A percentile compares a stretch with the other conserved stretches of the same genome.
These are phyloP conservation scores for Plestiodon gilberti DNA, from an alignment of 2,113 vertebrate species.

Conservation along the genomic window DNA sequence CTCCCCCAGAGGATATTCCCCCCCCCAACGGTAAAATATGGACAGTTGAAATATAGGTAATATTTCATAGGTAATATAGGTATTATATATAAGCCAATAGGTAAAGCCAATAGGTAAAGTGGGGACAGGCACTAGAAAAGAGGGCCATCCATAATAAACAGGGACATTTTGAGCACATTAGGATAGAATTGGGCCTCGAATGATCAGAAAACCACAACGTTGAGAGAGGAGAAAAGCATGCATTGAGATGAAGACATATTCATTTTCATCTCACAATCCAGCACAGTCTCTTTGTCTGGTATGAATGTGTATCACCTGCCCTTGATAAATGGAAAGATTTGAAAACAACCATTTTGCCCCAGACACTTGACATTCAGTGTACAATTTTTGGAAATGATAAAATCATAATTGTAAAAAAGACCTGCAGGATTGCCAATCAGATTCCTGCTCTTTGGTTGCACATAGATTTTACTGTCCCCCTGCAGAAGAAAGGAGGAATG, in stretches of 20 bases:
- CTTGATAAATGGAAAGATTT: conserved; percentile 68
- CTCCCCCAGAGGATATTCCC: too few species aligned
- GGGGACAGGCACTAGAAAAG: too few species aligned
- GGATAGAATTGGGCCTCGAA: conserved; percentile 49
- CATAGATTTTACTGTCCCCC: conserved; percentile 76
- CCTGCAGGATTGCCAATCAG: conserved; percentile 71
- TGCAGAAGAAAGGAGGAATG: conserved; percentile 82
- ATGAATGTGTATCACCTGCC: conserved; percentile 57
- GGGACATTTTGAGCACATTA: too few species aligned
- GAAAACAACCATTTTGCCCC: conserved; percentile 44
- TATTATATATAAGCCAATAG: too few species aligned
- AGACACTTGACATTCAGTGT: conserved; percentile 75
- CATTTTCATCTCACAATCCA: conserved; percentile 59
- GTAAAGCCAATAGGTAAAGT: too few species aligned
- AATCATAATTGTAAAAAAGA: conserved; percentile 79
- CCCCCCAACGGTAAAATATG: too few species aligned
- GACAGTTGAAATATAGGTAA: too few species aligned
- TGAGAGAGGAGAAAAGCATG: conserved; percentile 49
- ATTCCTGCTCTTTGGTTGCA: conserved; percentile 63
- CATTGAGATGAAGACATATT: conserved; percentile 39
- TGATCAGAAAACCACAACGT: conserved; percentile 38
- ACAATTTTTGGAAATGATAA: conserved; percentile 74
- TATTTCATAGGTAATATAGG: too few species aligned
- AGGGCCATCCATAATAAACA: too few species aligned
- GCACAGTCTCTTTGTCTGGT: conserved; percentile 42